phyloP scores from a whole-genome alignment of 2,113 vertebrate genomes.

The Malurus melanocephalus region DNA sequence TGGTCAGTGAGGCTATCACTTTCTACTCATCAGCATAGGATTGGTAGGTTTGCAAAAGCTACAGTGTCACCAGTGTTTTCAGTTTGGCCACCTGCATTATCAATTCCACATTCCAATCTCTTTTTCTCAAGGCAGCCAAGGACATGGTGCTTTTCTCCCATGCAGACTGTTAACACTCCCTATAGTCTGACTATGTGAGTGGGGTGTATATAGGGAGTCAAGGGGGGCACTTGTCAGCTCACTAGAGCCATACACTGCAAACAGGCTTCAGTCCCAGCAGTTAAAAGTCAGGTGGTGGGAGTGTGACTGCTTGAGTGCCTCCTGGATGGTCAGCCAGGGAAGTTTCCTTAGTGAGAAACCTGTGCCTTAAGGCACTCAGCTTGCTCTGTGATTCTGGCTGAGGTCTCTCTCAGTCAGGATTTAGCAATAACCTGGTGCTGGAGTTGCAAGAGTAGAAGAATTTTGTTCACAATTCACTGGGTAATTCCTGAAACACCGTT shows the following conservation, averaged over 20 bases:
- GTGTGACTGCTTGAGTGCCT: background rate
- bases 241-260: background rate
- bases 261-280: background rate
- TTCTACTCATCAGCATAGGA: no score
- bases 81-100: no score
- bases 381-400: background rate
- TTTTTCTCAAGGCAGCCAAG: no score
- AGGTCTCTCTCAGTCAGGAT: background rate
- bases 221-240: background rate
- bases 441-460: background rate
- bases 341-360: background rate
- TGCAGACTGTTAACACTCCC: no score
- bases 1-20: no score
- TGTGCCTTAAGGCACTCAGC: background rate
- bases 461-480: background rate
- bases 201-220: background rate
- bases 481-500: background rate
- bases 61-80: no score
- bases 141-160: no score
- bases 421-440: background rate
- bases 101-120: no score
- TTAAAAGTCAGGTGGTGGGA: background rate
- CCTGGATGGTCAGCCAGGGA: background rate
- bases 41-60: no score
- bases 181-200: background rate